Percentiles rank a stretch among this genome's conserved stretches.
Evolutionary conservation across 2,113 vertebrate species (phyloP).

Genomic region (Megaceryle torquata): DNA sequence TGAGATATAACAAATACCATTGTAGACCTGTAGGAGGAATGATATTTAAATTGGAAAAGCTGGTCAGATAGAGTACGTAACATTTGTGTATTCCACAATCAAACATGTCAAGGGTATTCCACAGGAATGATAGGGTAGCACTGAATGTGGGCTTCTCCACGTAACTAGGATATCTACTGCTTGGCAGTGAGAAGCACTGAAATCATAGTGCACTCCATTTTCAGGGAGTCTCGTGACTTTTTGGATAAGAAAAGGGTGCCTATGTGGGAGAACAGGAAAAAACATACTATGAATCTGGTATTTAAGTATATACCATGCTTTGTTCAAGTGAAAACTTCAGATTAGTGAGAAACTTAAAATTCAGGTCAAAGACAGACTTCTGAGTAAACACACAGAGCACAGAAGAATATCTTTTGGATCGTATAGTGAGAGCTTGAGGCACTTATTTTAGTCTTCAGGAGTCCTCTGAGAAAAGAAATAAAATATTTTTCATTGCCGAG

Average conservation of each 20-base stretch:
- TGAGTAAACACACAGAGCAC: not conserved
- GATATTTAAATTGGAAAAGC: conserved; percentile 8
- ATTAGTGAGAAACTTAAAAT: conserved; percentile 2
- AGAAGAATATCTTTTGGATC: not conserved
- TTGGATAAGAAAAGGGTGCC: not conserved
- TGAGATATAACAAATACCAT: not conserved
- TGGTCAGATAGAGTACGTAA: not conserved
- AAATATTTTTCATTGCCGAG: not conserved
- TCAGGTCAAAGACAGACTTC: conserved; percentile 17
- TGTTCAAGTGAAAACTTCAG: conserved; percentile 1
- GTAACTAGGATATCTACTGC: not conserved
- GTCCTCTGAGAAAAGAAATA: not conserved
- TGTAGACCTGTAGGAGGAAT: conserved; percentile 41
- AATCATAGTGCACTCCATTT: not conserved
- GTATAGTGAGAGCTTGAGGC: not conserved
- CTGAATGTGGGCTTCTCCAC: not conserved
- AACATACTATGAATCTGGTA: not conserved
- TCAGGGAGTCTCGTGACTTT: not conserved
- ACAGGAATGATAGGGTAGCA: not conserved
- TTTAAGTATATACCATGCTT: not conserved
- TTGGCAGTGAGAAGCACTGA: conserved; percentile 7
- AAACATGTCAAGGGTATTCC: not conserved
- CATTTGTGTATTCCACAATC: not conserved
- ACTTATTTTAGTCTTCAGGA: conserved; percentile 22
- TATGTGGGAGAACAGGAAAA: conserved; percentile 21